Conservation (phyloP, 2,888 invertebrate species). For the Plagodis dolabraria region DNA sequence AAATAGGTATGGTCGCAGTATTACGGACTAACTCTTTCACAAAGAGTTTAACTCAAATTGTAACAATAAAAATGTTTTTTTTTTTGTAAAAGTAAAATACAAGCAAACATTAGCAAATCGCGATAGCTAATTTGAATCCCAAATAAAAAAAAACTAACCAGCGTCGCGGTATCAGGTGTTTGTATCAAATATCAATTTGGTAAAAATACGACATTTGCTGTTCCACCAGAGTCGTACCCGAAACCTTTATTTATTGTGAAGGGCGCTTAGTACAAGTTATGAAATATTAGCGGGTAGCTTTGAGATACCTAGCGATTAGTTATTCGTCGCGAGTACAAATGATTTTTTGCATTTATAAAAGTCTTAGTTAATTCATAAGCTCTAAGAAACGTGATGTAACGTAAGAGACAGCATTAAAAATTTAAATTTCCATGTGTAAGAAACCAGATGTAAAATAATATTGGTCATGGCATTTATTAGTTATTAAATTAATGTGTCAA, state of each 20-base stretch:
- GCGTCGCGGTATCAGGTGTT: slow-evolving; percentile 23
- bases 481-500: too few relatives aligned
- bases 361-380: too few relatives aligned
- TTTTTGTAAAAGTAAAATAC: background rate
- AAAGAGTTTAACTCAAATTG: too few relatives aligned
- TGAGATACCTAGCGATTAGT: too few relatives aligned
- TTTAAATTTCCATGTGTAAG: too few relatives aligned
- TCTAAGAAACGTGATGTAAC: background rate
- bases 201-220: slow-evolving; percentile 41
- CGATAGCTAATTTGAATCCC: slow-evolving; percentile 23
- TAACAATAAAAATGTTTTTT: too few relatives aligned
- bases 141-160: slow-evolving; percentile 16
- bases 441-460: too few relatives aligned
- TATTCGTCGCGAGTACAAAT: too few relatives aligned
- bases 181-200: slow-evolving; percentile 49
- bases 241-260: slow-evolving; percentile 49
- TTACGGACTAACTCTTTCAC: too few relatives aligned
- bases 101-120: slow-evolving; percentile 18
- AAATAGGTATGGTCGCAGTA: too few relatives aligned
- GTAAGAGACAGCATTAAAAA: background rate
- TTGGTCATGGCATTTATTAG: too few relatives aligned
- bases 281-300: background rate
- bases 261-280: slow-evolving; percentile 21
- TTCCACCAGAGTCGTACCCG: slow-evolving; percentile 37
- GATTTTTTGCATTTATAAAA: too few relatives aligned